Percentiles rank a stretch among this genome's conserved stretches.
Evolutionary conservation across 2,797 vertebrate species (phyloP).

Genomic region (Epinephelus coioides): DNA sequence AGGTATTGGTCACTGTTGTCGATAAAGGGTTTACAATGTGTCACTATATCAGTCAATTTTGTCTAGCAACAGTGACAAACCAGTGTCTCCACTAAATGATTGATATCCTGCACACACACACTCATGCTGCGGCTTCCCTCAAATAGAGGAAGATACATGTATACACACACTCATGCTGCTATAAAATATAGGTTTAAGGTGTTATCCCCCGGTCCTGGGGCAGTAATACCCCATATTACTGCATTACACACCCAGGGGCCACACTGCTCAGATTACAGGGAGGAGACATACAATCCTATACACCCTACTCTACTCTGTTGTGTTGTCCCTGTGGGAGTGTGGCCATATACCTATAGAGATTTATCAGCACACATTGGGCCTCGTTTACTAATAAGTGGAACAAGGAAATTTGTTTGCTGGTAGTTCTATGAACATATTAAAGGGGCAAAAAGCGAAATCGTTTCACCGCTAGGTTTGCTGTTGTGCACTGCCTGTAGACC

Average conservation of each 20-base stretch:
- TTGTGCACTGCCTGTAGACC: no score
- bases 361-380: background rate
- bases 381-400: no score
- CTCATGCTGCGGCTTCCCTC: background rate
- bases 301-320: slow-evolving; percentile 59
- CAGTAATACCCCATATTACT: slow-evolving; percentile 86
- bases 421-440: no score
- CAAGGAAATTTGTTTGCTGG: no score
- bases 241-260: slow-evolving; percentile 83
- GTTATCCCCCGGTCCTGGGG: slow-evolving; percentile 77
- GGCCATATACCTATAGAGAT: slow-evolving; percentile 9
- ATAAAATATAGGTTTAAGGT: slow-evolving; percentile 82
- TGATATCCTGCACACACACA: slow-evolving; percentile 43
- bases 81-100: slow-evolving; percentile 21
- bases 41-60: background rate
- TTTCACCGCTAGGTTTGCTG: no score
- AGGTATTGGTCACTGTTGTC: background rate
- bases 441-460: no score
- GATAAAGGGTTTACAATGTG: background rate
- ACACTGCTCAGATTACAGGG: slow-evolving; percentile 79
- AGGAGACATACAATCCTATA: slow-evolving; percentile 69
- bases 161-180: slow-evolving; percentile 68
- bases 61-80: background rate
- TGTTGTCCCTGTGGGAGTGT: slow-evolving; percentile 27
- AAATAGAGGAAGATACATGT: slow-evolving; percentile 44